A percentile compares a stretch with the other conserved stretches of the same genome.
These are phyloP conservation scores for Lathamus discolor DNA, from an alignment of 2,113 vertebrate genomes.

Conservation along the genomic window DNA sequence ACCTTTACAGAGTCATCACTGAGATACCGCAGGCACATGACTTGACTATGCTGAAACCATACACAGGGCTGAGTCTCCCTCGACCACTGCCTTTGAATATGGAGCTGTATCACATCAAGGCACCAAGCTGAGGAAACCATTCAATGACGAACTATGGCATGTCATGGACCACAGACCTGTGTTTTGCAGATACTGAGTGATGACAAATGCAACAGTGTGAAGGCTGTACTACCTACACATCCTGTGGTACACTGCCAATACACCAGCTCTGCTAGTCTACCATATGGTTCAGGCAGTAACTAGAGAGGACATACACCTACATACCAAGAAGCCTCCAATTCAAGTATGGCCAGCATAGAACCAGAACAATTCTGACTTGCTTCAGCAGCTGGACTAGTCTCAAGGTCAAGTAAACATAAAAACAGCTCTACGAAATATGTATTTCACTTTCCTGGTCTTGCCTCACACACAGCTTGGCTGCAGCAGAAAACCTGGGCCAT, in stretches of 20 bases:
- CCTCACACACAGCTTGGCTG: not conserved
- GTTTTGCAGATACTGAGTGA: not conserved
- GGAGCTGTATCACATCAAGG: accelerated
- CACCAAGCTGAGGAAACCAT: not conserved
- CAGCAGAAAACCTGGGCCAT: not conserved
- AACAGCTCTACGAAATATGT: not conserved
- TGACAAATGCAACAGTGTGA: not conserved
- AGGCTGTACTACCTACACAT: not conserved
- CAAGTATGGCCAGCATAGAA: not conserved
- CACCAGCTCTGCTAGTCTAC: not conserved
- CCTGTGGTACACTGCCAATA: not conserved
- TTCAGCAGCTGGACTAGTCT: not conserved
- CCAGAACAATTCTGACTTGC: not conserved
- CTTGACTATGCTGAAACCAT: not conserved
- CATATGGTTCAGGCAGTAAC: not conserved
- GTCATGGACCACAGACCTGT: not conserved
- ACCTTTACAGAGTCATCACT: accelerated
- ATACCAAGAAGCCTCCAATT: not conserved
- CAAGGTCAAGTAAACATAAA: not conserved
- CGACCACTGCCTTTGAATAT: not conserved
- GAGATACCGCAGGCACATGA: not conserved
- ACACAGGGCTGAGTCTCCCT: not conserved
- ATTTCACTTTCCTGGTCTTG: not conserved
- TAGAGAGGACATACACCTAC: not conserved
- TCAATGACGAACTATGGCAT: not conserved